Evolutionary conservation across 2,888 invertebrate genomes (phyloP).

Genomic region (Serrognathus titanus): DNA sequence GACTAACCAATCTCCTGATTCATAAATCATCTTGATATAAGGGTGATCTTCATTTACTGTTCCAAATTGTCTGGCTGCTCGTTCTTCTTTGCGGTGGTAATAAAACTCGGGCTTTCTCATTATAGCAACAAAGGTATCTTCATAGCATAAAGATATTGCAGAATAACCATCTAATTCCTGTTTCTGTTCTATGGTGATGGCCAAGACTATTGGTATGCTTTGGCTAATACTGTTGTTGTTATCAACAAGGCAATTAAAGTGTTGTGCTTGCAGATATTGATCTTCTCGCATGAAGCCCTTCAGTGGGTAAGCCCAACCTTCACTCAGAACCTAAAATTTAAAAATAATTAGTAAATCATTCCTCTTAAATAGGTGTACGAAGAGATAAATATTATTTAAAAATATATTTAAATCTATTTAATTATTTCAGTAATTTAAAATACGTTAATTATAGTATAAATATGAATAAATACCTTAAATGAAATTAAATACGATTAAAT

Average conservation of each 20-base stretch:
- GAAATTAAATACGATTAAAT: no score
- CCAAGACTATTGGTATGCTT: slow-evolving; percentile 91
- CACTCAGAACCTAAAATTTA: slow-evolving; percentile 69
- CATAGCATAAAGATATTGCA: slow-evolving; percentile 65
- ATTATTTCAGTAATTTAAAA: no score
- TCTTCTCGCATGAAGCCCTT: slow-evolving; percentile 97
- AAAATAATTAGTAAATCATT: no score
- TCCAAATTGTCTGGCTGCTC: slow-evolving; percentile 90
- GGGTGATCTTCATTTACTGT: slow-evolving; percentile 84
- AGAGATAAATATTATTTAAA: no score
- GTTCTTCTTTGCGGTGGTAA: slow-evolving; percentile 90
- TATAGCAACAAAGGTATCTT: slow-evolving; percentile 68
- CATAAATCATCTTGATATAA: slow-evolving; percentile 87
- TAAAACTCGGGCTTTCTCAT: slow-evolving; percentile 89
- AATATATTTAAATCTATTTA: no score
- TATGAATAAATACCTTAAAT: no score
- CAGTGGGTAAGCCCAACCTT: slow-evolving; percentile 97
- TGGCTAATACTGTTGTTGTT: slow-evolving; percentile 79
- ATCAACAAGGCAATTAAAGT: slow-evolving; percentile 83
- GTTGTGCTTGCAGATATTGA: slow-evolving; percentile 84
- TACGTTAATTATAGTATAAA: no score
- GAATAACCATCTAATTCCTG: slow-evolving; percentile 64
- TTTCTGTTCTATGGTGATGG: slow-evolving; percentile 71
- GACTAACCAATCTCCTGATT: slow-evolving; percentile 92
- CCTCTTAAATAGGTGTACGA: no score